phyloP scores from a whole-genome alignment of 2,888 invertebrate species.

The Mesochorus sp. region DNA sequence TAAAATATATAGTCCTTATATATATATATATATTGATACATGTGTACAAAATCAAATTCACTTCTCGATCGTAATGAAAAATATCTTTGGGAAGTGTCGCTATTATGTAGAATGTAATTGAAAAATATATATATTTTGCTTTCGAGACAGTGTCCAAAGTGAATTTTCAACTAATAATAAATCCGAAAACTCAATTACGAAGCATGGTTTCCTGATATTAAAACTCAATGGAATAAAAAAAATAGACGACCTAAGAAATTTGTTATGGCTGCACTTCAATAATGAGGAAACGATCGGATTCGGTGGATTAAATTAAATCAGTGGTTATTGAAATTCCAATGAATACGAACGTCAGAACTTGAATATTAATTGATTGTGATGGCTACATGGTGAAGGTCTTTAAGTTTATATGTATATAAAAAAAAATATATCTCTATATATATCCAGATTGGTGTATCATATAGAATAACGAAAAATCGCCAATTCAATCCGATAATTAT shows the following conservation, averaged over 20 bases:
- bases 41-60: background rate
- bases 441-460: background rate
- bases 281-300: conserved; percentile 10
- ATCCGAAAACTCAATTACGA: background rate
- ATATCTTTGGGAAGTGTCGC: background rate
- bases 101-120: too few species aligned
- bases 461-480: background rate
- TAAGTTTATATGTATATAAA: background rate
- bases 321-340: conserved; percentile 35
- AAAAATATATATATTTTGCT: background rate
- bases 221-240: background rate
- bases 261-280: background rate
- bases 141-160: background rate
- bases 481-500: conserved; percentile 6
- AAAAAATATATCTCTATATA: background rate
- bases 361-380: conserved; percentile 34
- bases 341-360: conserved; percentile 40
- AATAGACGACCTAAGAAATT: background rate
- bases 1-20: too few species aligned
- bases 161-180: background rate
- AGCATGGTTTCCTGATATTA: conserved; percentile 31
- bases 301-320: conserved; percentile 19
- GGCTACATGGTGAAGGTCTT: background rate
- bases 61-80: background rate
- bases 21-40: background rate